Percentiles rank a stretch among this genome's conserved stretches.
Evolutionary conservation across 2,888 invertebrate species (phyloP).

Genomic region (Muscina levida): DNA sequence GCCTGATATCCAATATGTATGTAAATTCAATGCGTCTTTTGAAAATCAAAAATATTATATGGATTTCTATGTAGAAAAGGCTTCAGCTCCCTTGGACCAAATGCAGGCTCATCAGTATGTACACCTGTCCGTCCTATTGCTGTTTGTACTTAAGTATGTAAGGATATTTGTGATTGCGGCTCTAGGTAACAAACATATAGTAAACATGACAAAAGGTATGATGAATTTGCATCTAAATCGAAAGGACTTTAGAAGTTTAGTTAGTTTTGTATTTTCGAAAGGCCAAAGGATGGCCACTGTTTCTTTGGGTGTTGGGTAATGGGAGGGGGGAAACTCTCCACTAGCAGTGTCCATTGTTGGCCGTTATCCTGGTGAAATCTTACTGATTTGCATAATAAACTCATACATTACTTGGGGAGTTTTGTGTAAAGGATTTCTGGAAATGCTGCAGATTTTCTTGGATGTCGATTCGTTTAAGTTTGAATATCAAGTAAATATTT

Average conservation of each 20-base stretch:
- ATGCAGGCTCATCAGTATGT: not conserved
- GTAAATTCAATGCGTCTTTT: conserved; percentile 66
- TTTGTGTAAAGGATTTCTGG: conserved; percentile 68
- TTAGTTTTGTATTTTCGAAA: conserved; percentile 41
- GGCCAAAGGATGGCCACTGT: conserved; percentile 57
- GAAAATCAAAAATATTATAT: conserved; percentile 64
- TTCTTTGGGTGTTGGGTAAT: conserved; percentile 44
- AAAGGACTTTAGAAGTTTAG: conserved; percentile 70
- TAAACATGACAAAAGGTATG: conserved; percentile 68
- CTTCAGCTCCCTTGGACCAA: conserved; percentile 28
- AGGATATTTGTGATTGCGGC: conserved; percentile 30
- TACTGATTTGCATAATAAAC: conserved; percentile 75
- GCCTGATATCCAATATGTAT: conserved; percentile 61
- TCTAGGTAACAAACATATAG: conserved; percentile 58
- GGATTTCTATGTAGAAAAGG: conserved; percentile 64
- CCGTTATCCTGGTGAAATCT: conserved; percentile 58
- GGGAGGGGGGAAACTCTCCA: not conserved
- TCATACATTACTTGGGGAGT: conserved; percentile 64
- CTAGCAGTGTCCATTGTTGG: conserved; percentile 62
- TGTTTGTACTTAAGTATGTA: conserved; percentile 25
- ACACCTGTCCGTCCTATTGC: not conserved
- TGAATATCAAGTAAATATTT: conserved; percentile 69
- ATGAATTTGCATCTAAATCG: conserved; percentile 80
- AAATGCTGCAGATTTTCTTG: conserved; percentile 46
- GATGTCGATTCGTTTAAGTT: conserved; percentile 51